Base-by-base conservation (phyloP, 2,113 vertebrate species). In the Epinephelus moara region DNA sequence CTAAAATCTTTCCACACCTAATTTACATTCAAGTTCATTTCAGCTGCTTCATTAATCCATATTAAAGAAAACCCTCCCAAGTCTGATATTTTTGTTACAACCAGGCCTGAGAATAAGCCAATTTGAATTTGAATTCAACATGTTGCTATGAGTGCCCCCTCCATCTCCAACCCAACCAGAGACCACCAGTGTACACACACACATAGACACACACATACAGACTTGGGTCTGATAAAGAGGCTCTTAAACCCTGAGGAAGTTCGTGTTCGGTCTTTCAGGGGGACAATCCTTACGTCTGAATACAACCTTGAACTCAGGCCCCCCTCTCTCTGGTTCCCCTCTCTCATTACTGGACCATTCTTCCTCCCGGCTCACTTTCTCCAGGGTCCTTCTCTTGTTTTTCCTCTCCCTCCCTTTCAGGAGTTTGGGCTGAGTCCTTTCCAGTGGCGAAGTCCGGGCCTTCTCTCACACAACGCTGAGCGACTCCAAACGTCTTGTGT, bases 61-160 rank as follows among this genome's bases (percentile, higher is more conserved):
- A 71, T 67, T 61, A 64, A 33, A 33, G 18, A 52, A 57, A 57
- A 57, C 0, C 50, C 37, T 23, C 75, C 25, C 2, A 30, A 23
- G 12, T 70, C 27, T 61, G 56, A 84, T 82, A 84, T 85, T 70
- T 78, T 78, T 81, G 84, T 87, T 81, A 69, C 62, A 85, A 61
- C 37, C 50, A 21, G 62, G 37, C n/a, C 50, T 27, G 55, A 84
- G 71, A 87, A 87, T 84, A 78, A 88, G 70, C 85, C 84, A 40
- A 94, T 95, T 95, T 94, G 91, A 95, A 96, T 95, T 87, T 93
- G 78, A 94, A 96, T 95, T 92, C 85, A 91, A 61, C 87, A 76
- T 86, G 87, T 82, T 86, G 78, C 87, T 88, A 74, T 87, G 80
- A 89, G 79, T 40, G 6, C 86, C 63, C 78, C 64, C 78, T 27